Evolutionary conservation across 2,797 vertebrate genomes (phyloP).

Genomic region (Austrolebias charrua): DNA sequence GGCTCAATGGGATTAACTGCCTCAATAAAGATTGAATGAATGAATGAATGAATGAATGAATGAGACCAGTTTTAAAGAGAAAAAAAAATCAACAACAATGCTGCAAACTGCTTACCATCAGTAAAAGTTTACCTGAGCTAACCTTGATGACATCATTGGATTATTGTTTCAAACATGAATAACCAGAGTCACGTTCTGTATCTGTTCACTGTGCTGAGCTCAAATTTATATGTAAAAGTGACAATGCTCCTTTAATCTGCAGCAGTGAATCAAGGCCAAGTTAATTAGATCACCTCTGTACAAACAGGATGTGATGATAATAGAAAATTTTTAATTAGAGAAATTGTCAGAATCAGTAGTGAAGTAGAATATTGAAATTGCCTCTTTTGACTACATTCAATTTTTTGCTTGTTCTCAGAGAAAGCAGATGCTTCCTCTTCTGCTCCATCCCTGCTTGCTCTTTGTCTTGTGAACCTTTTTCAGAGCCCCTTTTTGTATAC

Average conservation of each 20-base stretch:
- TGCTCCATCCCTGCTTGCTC: no score
- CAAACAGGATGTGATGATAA: neutral
- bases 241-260: neutral
- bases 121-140: neutral
- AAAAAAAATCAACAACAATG: slow-evolving; percentile 1
- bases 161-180: neutral
- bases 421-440: no score
- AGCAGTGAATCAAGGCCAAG: neutral
- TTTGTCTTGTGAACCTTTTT: no score
- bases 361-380: no score
- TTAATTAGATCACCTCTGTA: neutral
- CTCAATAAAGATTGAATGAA: no score
- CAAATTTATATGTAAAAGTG: neutral
- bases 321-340: neutral
- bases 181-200: no score
- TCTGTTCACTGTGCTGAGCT: neutral
- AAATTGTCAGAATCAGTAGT: no score
- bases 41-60: no score
- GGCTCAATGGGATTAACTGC: no score
- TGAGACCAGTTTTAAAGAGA: slow-evolving; percentile 6
- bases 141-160: neutral
- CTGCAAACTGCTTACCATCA: neutral
- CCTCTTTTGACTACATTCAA: no score
- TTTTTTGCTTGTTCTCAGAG: no score
- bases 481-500: no score